These are phyloP conservation scores for Diprion similis DNA, from an alignment of 1,140 invertebrate species.

Conservation along the genomic window DNA sequence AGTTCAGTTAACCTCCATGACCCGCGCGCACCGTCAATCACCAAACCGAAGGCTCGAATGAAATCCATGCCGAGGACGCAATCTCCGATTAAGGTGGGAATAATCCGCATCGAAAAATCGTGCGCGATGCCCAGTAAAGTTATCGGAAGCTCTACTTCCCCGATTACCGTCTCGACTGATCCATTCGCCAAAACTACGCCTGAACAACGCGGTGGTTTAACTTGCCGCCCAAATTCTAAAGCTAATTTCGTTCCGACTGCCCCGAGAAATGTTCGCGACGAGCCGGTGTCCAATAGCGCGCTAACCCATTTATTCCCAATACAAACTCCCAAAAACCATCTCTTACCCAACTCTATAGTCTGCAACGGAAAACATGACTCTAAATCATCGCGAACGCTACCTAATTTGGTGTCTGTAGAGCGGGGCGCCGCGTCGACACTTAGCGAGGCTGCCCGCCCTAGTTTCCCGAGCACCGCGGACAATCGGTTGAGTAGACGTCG, in stretches of 20 bases:
- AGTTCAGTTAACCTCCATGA: constrained; percentile 13
- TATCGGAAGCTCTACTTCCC: not conserved
- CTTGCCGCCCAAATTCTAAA: not conserved
- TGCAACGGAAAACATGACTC: not conserved
- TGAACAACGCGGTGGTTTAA: not conserved
- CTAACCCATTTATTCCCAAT: not conserved
- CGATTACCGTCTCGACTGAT: not conserved
- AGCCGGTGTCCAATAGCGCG: not conserved
- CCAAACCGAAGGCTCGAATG: constrained; percentile 17
- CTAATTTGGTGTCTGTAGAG: not conserved
- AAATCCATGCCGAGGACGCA: constrained; percentile 22
- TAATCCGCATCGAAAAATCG: constrained; percentile 13
- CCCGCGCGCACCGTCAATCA: constrained; percentile 13
- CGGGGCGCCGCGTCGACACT: not conserved
- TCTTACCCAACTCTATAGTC: not conserved
- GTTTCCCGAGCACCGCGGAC: not conserved
- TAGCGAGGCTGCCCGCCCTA: not conserved
- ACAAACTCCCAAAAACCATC: not conserved
- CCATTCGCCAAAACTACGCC: not conserved
- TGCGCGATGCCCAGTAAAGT: not conserved
- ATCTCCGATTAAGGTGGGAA: no score
- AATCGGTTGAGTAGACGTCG: not conserved
- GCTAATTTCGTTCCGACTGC: not conserved
- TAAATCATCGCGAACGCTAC: not conserved
- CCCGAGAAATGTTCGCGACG: not conserved